Evolutionary conservation across 2,113 vertebrate species (phyloP), one percentile per base, ranked within the genome.

Genomic region (Melanerpes aurifrons): DNA sequence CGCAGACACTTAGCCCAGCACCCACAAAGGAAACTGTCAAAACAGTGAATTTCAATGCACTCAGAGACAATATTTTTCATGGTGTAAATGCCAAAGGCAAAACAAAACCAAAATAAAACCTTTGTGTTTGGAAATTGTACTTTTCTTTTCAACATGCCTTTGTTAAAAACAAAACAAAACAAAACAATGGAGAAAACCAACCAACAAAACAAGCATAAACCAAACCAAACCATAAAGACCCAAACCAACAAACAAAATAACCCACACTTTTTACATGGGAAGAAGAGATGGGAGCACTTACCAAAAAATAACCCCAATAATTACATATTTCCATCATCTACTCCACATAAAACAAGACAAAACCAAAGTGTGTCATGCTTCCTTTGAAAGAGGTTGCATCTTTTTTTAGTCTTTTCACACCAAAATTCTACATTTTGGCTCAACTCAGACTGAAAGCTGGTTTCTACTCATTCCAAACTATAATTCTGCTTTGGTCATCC

Each of bases 21-120:
- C 70, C 59, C 82, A 85, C 64, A 73, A 1, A 85, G 29, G 40
- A 92, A 92, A 80, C 89, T 80, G 92, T 91, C 90, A 94, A 95
- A 94, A 87, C 78, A 70, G 35, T 91, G 82, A 71, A 91, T 92
- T 92, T 95, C 94, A 89, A 66, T 2, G 1, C 24, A 87, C 63
- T 76, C 59, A 87, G 54, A 86, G 68, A 88, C 57, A 70, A 90
- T 78, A 35, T 50, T 71, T 31, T 92, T 85, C 26, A 35, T 92
- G 87, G 82, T 76, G 63, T 75, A 95, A 95, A 89, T 89, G 64
- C 68, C 75, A 87, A 89, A 91, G 47, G 35, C 84, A 87, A 79
- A 90, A 6, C 12, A 56, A 81, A 86, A 29, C 19, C 26, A 74
- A 86, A 91, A 10, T 16, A 87, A 92, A 91, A 83, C 7, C 4